phyloP scores from a whole-genome alignment of 1,140 invertebrate genomes.

The Drosophila lacertosa region DNA sequence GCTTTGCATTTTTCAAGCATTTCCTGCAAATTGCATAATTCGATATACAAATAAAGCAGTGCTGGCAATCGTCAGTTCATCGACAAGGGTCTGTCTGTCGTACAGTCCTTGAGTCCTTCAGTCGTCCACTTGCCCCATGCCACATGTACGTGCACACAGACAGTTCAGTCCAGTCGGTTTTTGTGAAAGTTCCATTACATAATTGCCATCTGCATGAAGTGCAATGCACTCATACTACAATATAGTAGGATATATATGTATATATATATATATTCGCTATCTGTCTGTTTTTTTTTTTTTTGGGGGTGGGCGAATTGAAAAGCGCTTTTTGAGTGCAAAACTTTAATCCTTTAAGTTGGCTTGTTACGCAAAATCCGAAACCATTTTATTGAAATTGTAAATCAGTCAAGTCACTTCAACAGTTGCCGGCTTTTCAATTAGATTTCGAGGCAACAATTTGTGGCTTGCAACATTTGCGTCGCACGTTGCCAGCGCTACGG shows the following conservation, averaged over 20 bases:
- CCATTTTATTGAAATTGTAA: neutral
- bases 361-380: too few species aligned
- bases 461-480: neutral
- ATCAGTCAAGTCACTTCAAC: neutral
- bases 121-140: neutral
- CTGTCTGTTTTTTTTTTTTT: too few species aligned
- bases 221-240: slow-evolving; percentile 7
- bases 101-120: neutral
- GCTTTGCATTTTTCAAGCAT: neutral
- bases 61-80: slow-evolving; percentile 5
- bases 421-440: slow-evolving; percentile 18
- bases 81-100: slow-evolving; percentile 10
- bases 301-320: neutral
- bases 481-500: neutral
- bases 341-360: neutral
- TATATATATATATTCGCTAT: too few species aligned
- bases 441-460: slow-evolving; percentile 3
- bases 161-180: slow-evolving; percentile 27
- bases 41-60: slow-evolving; percentile 18
- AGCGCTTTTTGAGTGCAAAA: neutral
- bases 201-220: slow-evolving; percentile 25
- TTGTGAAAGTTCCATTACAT: slow-evolving; percentile 57
- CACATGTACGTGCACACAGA: neutral
- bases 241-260: too few species aligned
- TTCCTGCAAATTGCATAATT: slow-evolving; percentile 13